Percentiles rank a stretch among this genome's conserved stretches.
Evolutionary conservation across 2,888 invertebrate genomes (phyloP).

Genomic region (Athripsodes cinereus): DNA sequence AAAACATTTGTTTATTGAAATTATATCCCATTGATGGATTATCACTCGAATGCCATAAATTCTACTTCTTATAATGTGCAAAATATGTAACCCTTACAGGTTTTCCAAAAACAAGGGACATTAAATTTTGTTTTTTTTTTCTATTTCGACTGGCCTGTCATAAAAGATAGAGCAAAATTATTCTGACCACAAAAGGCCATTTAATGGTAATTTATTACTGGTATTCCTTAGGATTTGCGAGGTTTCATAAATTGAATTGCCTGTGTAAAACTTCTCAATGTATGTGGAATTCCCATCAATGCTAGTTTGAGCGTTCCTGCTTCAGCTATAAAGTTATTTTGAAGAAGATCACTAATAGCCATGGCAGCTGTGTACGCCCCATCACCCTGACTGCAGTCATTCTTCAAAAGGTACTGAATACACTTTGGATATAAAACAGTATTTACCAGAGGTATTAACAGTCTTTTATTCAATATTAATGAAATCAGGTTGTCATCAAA

Average conservation of each 20-base stretch:
- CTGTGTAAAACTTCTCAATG: constrained; percentile 38
- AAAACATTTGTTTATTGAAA: no score
- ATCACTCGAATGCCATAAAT: no score
- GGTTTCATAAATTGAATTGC: constrained; percentile 3
- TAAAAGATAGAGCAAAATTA: not conserved
- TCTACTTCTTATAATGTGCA: no score
- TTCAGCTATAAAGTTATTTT: constrained; percentile 38
- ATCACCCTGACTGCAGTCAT: constrained; percentile 8
- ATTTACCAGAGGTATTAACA: constrained; percentile 39
- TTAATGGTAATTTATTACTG: not conserved
- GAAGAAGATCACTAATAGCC: constrained; percentile 36
- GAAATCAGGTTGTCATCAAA: constrained; percentile 40
- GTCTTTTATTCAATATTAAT: constrained; percentile 38
- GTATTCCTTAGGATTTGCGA: not conserved
- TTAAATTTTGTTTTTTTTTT: no score
- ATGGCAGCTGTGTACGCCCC: constrained; percentile 34
- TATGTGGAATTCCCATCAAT: constrained; percentile 35
- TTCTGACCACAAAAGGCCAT: not conserved
- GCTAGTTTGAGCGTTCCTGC: constrained; percentile 41
- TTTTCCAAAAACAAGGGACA: no score
- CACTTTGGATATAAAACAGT: constrained; percentile 38
- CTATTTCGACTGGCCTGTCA: no score
- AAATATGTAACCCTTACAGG: no score
- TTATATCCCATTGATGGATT: no score
- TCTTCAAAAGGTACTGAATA: constrained; percentile 36